Base-by-base conservation (phyloP, 2,888 invertebrate species). In the Ectemnius cavifrons region DNA sequence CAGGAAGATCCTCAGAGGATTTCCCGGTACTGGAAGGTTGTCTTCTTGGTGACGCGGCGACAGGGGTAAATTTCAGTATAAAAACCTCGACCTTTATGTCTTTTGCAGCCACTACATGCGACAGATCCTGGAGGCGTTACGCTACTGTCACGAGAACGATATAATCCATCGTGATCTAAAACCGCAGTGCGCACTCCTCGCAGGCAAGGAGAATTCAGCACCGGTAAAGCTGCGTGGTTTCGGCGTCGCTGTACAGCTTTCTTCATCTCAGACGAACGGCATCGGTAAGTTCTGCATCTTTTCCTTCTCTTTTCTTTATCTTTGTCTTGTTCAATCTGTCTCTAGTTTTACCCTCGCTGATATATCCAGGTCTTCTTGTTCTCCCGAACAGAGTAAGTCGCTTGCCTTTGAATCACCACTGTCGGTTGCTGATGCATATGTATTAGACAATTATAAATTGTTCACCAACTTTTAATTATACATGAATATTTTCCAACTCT, bases 151-250 rank as follows among this genome's bases (percentile, higher is more conserved):
- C 92, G 98, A 98, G 91, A 98, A 98, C 91, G 97, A 98, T 92
- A 98, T 99, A 85, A 96, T 99, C 86, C 99, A 99, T 91, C 95
- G 99, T 78, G 99, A 99, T 92, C 96, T 99, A 84, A 95, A 99
- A 86, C 99, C 99, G 11, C 99, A 99, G 89, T 99, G 98, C 92
- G 97, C 99, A 64, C 93, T 99, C 63, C 92, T 99, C 73, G 98
- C 99, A 52, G 98, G 97, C 69, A 95, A 97, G 83, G 99, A 99
- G 91, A 99, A 99, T 92, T 99, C 98, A 63, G 99, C 99, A 46
- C 99, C 99, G 0, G 96, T 99, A 84, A 99, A 99, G 91, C 93
- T 99, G 67, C 98, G 99, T 28, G 99, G 99, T 13, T 99, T 99
- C 90, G 98, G 99, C 0, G 97, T 98, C 16, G 99, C 99, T 14